These are phyloP conservation scores for Catagonus wagneri DNA, from an alignment of 2,113 vertebrate genomes.

Conservation along the genomic window DNA sequence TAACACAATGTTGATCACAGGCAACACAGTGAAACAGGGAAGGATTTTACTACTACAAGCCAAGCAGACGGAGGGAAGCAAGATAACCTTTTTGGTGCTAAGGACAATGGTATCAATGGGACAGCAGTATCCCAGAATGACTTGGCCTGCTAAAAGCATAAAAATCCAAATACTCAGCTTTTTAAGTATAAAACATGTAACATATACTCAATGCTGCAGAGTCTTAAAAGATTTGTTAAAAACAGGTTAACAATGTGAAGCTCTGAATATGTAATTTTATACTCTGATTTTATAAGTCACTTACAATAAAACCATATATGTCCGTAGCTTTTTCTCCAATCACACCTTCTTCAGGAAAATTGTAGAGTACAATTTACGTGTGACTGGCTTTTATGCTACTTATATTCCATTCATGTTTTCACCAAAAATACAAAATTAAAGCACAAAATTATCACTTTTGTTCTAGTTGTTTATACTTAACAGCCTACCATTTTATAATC, in stretches of 20 bases:
- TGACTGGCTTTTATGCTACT: neutral
- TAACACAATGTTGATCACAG: slow-evolving; percentile 34
- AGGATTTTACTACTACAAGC: neutral
- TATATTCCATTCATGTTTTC: slow-evolving; percentile 58
- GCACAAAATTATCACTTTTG: slow-evolving; percentile 51
- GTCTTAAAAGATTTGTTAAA: slow-evolving; percentile 41
- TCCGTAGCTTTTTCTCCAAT: neutral
- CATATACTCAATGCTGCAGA: neutral
- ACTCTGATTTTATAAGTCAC: slow-evolving; percentile 14
- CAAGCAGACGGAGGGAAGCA: neutral
- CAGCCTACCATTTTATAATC: neutral
- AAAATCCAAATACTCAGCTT: slow-evolving; percentile 34
- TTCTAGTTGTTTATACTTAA: neutral
- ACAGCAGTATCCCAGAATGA: neutral
- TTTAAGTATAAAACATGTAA: slow-evolving; percentile 36
- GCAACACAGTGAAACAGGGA: neutral
- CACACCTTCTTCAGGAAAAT: slow-evolving; percentile 47
- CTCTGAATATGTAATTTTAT: slow-evolving; percentile 55
- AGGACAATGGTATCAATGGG: neutral
- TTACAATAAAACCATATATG: neutral
- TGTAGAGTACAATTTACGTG: slow-evolving; percentile 23
- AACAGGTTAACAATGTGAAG: slow-evolving; percentile 3
- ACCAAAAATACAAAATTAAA: slow-evolving; percentile 41
- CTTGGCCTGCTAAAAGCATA: neutral
- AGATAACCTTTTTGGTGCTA: neutral